Evolutionary conservation across 2,113 vertebrate species (phyloP).

Genomic region (Sylvia atricapilla): DNA sequence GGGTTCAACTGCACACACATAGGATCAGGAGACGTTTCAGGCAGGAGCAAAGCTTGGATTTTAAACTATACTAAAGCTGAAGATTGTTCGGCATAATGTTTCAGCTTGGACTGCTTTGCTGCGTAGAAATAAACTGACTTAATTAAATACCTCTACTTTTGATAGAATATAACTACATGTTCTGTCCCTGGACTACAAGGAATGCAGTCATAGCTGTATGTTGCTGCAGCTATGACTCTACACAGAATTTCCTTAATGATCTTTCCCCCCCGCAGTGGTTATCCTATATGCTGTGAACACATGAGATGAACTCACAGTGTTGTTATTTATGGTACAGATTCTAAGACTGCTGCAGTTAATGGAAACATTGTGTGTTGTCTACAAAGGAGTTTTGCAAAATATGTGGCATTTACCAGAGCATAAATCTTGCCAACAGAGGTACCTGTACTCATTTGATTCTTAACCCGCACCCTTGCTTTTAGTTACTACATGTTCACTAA

Average conservation of each 20-base stretch:
- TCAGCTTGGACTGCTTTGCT: background rate
- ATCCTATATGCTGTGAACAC: background rate
- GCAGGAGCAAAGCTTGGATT: background rate
- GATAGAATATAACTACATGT: background rate
- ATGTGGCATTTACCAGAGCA: background rate
- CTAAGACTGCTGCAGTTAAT: background rate
- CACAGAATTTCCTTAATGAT: background rate
- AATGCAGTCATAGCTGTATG: background rate
- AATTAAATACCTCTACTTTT: background rate
- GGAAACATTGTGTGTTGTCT: background rate
- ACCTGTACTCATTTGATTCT: background rate
- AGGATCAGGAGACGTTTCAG: background rate
- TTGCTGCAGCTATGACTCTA: background rate
- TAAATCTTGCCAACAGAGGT: background rate
- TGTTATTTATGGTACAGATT: constrained; percentile 23
- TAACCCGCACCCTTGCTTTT: background rate
- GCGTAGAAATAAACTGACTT: background rate
- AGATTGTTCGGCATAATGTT: background rate
- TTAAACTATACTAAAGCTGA: background rate
- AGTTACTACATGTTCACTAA: background rate
- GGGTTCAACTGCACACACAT: background rate
- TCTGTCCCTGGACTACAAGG: background rate
- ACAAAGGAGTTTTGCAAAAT: background rate
- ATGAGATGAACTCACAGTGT: background rate
- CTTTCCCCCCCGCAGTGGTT: background rate